Percentiles rank a stretch among this genome's conserved stretches.
phyloP scores from a whole-genome alignment of 2,797 vertebrate genomes.

The Eidolon dupreanum region DNA sequence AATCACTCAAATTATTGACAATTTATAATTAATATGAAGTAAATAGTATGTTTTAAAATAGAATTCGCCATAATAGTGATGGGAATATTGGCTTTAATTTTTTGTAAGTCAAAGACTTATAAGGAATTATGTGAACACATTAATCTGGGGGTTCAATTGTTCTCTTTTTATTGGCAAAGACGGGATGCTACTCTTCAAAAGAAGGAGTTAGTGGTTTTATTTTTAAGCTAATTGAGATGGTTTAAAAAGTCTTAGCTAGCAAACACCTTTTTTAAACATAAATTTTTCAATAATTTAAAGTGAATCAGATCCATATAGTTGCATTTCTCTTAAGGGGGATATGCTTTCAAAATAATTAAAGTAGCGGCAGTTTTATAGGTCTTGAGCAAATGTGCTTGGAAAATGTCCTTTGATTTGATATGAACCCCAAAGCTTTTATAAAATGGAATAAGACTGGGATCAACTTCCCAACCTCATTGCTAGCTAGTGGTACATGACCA shows the following conservation, averaged over 20 bases:
- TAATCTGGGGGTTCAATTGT: neutral
- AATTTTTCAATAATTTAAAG: conserved; percentile 77
- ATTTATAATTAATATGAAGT: conserved; percentile 33
- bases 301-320: conserved; percentile 66
- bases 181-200: neutral
- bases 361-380: conserved; percentile 58
- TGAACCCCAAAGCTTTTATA: conserved; percentile 33
- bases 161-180: neutral
- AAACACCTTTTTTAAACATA: conserved; percentile 77
- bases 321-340: conserved; percentile 55
- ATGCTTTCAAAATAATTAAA: conserved; percentile 78
- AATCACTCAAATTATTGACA: conserved; percentile 47
- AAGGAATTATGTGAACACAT: neutral
- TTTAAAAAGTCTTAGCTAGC: conserved; percentile 72
- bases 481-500: neutral
- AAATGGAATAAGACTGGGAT: neutral
- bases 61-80: conserved; percentile 23
- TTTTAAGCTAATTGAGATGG: conserved; percentile 54
- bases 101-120: conserved; percentile 21
- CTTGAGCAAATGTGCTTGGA: conserved; percentile 58
- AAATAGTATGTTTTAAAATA: conserved; percentile 48
- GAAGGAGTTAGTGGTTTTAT: conserved; percentile 22
- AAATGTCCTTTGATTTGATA: conserved; percentile 56
- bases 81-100: neutral
- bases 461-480: neutral